A percentile compares a stretch with the other conserved stretches of the same genome.
These are phyloP conservation scores for Sarcophaga bullata DNA, from an alignment of 1,140 invertebrate genomes.

Conservation along the genomic window DNA sequence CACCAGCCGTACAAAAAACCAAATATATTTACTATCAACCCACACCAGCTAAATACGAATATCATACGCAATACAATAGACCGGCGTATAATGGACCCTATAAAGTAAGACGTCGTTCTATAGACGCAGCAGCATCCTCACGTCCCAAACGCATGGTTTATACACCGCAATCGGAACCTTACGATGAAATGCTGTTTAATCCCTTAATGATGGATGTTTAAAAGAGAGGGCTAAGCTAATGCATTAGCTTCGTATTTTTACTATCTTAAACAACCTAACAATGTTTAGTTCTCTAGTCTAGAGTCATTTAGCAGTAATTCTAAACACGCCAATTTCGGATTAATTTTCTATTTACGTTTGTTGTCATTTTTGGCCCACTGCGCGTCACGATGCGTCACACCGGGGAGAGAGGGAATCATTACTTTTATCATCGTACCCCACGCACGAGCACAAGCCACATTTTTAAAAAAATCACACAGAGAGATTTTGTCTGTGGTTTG, in stretches of 20 bases:
- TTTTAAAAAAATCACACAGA: no score
- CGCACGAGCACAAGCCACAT: no score
- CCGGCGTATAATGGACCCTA: constrained; percentile 45
- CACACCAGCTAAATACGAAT: constrained; percentile 43
- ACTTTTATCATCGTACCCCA: no score
- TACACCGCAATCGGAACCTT: constrained; percentile 55
- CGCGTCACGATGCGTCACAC: no score
- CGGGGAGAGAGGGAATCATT: no score
- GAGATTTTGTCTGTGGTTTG: no score
- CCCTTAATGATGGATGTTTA: constrained; percentile 50
- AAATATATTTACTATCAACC: constrained; percentile 54
- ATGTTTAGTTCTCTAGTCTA: constrained; percentile 6
- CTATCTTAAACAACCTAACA: neutral
- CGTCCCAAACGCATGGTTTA: constrained; percentile 47
- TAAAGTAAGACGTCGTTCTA: constrained; percentile 58
- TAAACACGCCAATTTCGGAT: neutral
- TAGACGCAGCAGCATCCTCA: constrained; percentile 5
- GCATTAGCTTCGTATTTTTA: neutral
- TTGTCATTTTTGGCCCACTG: no score
- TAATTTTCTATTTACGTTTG: neutral
- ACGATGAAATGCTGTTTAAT: constrained; percentile 61
- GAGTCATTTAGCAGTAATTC: constrained; percentile 2
- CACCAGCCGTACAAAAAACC: constrained; percentile 59
- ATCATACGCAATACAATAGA: constrained; percentile 22
- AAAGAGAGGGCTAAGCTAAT: neutral